A percentile compares a stretch with the other conserved stretches of the same genome.
Evolutionary conservation across 2,113 vertebrate genomes (phyloP).

Genomic region (zebrafish (Danio rerio)): DNA sequence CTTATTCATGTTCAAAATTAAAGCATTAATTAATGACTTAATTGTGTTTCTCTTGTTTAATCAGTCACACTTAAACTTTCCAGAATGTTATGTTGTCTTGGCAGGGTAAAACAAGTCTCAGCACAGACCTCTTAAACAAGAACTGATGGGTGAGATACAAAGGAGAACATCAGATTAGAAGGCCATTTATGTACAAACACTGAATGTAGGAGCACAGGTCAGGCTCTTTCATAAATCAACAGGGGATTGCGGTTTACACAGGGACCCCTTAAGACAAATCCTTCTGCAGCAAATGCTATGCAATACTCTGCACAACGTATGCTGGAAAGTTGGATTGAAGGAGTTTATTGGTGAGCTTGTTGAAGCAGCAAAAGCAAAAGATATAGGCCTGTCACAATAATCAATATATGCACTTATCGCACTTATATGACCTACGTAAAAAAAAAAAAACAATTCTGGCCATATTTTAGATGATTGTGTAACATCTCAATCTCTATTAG

Average conservation of each 20-base stretch:
- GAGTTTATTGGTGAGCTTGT: neutral
- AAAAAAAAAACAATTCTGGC: too few species aligned
- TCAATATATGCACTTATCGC: too few species aligned
- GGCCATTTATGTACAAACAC: conserved; percentile 70
- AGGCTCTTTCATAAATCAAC: conserved; percentile 58
- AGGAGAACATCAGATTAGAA: conserved; percentile 57
- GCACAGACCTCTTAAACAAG: conserved; percentile 67
- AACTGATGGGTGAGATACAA: conserved; percentile 61
- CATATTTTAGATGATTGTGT: too few species aligned
- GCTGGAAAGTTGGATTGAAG: neutral
- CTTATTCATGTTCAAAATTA: too few species aligned
- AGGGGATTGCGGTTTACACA: conserved; percentile 48
- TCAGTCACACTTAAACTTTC: conserved; percentile 36
- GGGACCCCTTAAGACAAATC: conserved; percentile 49
- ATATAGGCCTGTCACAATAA: neutral
- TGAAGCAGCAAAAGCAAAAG: neutral
- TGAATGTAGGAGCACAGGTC: conserved; percentile 63
- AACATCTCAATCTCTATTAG: too few species aligned
- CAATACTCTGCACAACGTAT: conserved; percentile 7
- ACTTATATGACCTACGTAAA: too few species aligned
- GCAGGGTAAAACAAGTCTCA: conserved; percentile 65
- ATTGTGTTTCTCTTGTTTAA: conserved; percentile 10
- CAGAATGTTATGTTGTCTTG: conserved; percentile 58
- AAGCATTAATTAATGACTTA: neutral
- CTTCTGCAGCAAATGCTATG: conserved; percentile 49